Evolutionary conservation across 2,797 vertebrate genomes (phyloP).

Genomic region (Odontamblyopus lacepedii): DNA sequence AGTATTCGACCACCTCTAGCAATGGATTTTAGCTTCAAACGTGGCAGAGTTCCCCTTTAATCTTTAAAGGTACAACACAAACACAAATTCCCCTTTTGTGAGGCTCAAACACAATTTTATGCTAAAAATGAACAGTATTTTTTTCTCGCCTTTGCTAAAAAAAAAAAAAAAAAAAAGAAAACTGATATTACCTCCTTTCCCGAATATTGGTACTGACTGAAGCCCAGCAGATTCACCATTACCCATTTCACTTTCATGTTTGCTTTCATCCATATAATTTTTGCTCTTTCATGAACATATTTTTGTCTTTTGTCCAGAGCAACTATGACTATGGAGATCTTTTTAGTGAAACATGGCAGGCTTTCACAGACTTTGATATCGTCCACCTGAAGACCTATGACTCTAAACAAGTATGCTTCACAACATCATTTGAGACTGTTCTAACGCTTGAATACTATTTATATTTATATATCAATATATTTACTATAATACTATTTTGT

Average conservation of each 20-base stretch:
- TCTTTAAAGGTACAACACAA: too few relatives aligned
- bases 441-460: neutral
- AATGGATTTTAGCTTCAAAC: too few relatives aligned
- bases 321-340: conserved; percentile 92
- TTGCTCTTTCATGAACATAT: conserved; percentile 3
- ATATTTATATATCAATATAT: too few relatives aligned
- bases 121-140: too few relatives aligned
- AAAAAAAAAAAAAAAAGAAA: too few relatives aligned
- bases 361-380: conserved; percentile 88
- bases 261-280: conserved; percentile 9
- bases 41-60: too few relatives aligned
- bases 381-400: conserved; percentile 95
- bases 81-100: too few relatives aligned
- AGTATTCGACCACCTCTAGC: too few relatives aligned
- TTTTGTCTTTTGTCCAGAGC: conserved; percentile 77
- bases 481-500: neutral
- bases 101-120: too few relatives aligned
- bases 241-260: neutral
- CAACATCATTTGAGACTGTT: neutral
- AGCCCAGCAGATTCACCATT: neutral
- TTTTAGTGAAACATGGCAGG: conserved; percentile 92
- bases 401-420: conserved; percentile 86
- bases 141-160: too few relatives aligned
- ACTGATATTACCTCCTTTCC: too few relatives aligned
- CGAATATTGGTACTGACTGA: neutral